A percentile compares a stretch with the other conserved stretches of the same genome.
Conservation (phyloP, 2,797 vertebrate genomes). For the Trematomus bernacchii region DNA sequence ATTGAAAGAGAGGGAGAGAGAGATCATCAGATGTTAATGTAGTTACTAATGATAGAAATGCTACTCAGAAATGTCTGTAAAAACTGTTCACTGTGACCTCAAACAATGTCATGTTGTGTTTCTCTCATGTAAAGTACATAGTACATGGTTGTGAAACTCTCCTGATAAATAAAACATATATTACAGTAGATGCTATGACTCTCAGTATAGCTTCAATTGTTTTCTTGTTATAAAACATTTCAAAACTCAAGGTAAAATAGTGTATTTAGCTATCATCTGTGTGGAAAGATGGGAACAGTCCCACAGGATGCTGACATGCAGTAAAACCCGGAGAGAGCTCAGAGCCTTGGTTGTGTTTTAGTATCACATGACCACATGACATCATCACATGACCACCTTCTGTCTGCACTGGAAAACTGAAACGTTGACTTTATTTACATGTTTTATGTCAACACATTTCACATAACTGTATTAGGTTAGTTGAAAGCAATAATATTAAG, state of each 20-base stretch:
- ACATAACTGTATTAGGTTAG: too few relatives aligned
- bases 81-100: not conserved
- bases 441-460: too few relatives aligned
- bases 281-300: not conserved
- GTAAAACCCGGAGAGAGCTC: not conserved
- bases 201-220: not conserved
- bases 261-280: not conserved
- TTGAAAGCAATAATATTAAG: too few relatives aligned
- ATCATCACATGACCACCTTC: not conserved
- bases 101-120: not conserved
- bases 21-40: not conserved
- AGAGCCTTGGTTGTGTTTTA: too few relatives aligned
- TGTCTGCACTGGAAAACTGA: too few relatives aligned
- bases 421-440: too few relatives aligned
- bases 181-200: not conserved
- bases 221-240: not conserved
- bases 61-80: not conserved
- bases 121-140: not conserved
- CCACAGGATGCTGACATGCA: too few relatives aligned
- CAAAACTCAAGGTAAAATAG: not conserved
- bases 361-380: too few relatives aligned
- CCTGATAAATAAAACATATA: not conserved
- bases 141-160: not conserved
- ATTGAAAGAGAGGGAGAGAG: conserved; percentile 10
- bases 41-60: not conserved